Base-by-base conservation (phyloP, 2,113 vertebrate genomes). In the Anoplopoma fimbria region DNA sequence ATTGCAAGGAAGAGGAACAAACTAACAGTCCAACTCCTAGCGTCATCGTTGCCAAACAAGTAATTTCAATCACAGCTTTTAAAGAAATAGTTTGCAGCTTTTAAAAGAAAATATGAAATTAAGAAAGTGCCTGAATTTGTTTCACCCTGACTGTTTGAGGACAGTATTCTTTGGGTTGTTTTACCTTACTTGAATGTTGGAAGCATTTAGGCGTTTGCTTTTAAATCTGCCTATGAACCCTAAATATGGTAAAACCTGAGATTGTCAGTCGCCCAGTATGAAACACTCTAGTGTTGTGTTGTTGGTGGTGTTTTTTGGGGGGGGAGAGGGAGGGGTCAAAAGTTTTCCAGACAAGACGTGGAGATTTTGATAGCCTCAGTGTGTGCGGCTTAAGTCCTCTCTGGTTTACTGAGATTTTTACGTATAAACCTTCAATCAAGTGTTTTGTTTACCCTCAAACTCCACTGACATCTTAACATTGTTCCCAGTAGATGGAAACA, bases 71-170 rank as follows among this genome's bases (percentile, higher is more conserved):
- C 88, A 92, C 92, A 93, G 91, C 93, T 96, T 95, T 95, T 95
- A 81, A 95, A 96, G 74, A 84, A 75, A 34, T 74, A 47, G 55
- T 94, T 91, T 90, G 90, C 93, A 89, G 94, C 96, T 96, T 95
- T 95, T 95, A 79, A 95, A 96, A 55, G 95, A 93, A 96, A 96
- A 95, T 94, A 85, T 89, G 88, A 95, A 96, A 93, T 96, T 96
- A 95, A 97, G 96, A 97, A 99, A 99, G 98, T 99, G 98, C 98
- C 98, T 99, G 97, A 97, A 96, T 96, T 97, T 89, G 96, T 96
- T 97, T 97, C 95, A 96, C 95, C 96, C 96, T 91, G 94, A 96
- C 96, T 96, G 96, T 97, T 96, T 94, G 88, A 92, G 95, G 95
- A 96, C 96, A 96, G 96, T 96, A 92, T 97, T 95, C 14, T 85